These are phyloP conservation scores for Helarctos malayanus DNA, from an alignment of 2,797 vertebrate genomes.

Conservation along the genomic window DNA sequence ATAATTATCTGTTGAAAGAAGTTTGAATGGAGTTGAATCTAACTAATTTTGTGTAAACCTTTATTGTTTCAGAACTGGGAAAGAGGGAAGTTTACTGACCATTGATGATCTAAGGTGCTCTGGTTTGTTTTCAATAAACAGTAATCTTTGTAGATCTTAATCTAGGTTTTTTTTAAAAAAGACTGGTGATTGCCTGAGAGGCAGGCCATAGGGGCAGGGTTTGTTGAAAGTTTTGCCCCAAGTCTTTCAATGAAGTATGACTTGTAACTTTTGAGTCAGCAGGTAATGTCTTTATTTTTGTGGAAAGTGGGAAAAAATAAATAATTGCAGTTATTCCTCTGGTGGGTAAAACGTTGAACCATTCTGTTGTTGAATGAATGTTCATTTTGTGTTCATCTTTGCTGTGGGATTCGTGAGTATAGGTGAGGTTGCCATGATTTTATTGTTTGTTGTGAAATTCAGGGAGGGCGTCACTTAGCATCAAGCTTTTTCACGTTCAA, in stretches of 20 bases:
- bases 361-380: constrained; percentile 82
- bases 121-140: constrained; percentile 65
- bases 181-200: background rate
- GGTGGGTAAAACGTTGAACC: constrained; percentile 67
- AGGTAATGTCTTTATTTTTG: constrained; percentile 73
- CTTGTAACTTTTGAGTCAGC: constrained; percentile 52
- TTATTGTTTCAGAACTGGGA: constrained; percentile 47
- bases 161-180: background rate
- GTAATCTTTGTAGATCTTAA: constrained; percentile 57
- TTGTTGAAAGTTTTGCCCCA: background rate
- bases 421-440: constrained; percentile 80
- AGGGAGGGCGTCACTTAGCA: constrained; percentile 79
- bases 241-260: background rate
- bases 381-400: constrained; percentile 86
- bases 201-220: background rate
- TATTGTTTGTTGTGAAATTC: constrained; percentile 83
- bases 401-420: constrained; percentile 76
- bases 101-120: constrained; percentile 14
- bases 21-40: constrained; percentile 58
- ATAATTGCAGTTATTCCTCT: constrained; percentile 25
- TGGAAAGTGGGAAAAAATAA: constrained; percentile 75
- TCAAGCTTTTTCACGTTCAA: constrained; percentile 82
- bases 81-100: background rate
- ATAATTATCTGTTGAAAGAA: constrained; percentile 59
- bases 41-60: constrained; percentile 45